phyloP scores from a whole-genome alignment of 2,888 invertebrate species.

The Eristalinus sepulchralis region DNA sequence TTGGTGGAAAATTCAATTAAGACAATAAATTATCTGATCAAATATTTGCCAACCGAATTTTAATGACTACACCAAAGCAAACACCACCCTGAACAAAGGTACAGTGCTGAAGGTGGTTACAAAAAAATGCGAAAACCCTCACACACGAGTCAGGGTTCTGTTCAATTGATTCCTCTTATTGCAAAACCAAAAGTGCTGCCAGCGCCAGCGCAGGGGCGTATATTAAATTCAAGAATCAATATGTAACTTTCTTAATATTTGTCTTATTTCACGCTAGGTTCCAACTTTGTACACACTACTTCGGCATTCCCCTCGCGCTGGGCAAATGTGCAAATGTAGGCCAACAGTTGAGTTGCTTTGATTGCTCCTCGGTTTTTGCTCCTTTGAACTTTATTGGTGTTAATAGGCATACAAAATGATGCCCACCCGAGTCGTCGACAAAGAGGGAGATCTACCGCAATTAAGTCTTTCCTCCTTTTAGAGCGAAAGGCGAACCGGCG shows the following conservation, averaged over 20 bases:
- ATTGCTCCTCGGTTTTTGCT: conserved; percentile 68
- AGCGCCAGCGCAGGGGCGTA: conserved; percentile 33
- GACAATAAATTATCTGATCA: conserved; percentile 66
- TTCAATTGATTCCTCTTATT: conserved; percentile 43
- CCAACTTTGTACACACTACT: neutral
- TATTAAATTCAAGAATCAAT: conserved; percentile 66
- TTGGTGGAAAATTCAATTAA: conserved; percentile 67
- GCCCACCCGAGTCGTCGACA: conserved; percentile 28
- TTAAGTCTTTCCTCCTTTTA: conserved; percentile 44
- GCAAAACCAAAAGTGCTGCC: conserved; percentile 34
- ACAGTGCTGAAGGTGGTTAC: neutral
- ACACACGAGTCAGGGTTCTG: neutral
- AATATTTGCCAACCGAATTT: conserved; percentile 64
- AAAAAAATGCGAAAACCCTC: conserved; percentile 1
- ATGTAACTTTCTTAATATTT: conserved; percentile 70
- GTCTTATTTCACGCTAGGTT: conserved; percentile 49
- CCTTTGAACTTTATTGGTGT: conserved; percentile 70
- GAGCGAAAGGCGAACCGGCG: neutral
- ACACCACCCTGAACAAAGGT: neutral
- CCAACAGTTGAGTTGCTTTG: conserved; percentile 63
- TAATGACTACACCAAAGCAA: conserved; percentile 32
- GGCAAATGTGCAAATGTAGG: conserved; percentile 53
- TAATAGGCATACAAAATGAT: conserved; percentile 70
- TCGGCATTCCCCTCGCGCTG: neutral
- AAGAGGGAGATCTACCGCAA: conserved; percentile 40